Base-by-base conservation (phyloP, 64 coral and sea anemone species). In the Stichodactyla helianthus region DNA sequence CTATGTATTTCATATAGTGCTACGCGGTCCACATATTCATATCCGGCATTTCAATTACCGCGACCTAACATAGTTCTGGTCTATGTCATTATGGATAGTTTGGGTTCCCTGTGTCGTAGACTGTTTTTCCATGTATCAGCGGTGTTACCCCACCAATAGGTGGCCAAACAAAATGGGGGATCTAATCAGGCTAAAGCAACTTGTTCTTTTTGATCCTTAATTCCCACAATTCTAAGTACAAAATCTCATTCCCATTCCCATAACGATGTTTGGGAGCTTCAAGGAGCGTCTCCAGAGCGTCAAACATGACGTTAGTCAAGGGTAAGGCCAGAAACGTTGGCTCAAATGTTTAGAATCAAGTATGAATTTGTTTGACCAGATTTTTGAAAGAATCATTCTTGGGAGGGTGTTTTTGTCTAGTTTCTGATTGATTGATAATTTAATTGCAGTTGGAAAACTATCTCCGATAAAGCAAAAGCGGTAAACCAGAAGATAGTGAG, bases 401-500 rank as follows among this genome's bases (percentile, higher is more conserved):
- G 35, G 1, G 35, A 44, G 35, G 35, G 35, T 44, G 35, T 2
- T 44, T 44, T 44, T 44, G 35, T 44, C 35, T 44, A 44, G 35
- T 44, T 44, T 44, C 35, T 44, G 35, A 58, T 15, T 58, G 14
- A 58, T 58, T 58, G 19, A 68, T 71, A 25, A 25, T 27, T 35
- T 74, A 6, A 27, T 65, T 74, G 54, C 55, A 96, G 94, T 7
- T 90, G 91, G 91, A 96, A 96, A 78, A 86, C 90, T 22, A 96
- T 96, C 67, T 87, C 94, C 5, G 94, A 96, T 63, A 96, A 96
- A 44, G 94, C 94, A 16, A 96, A 96, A 71, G 87, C 94, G 67
- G 94, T 96, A n/a, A 96, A 96, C 79, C 92, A 96, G 77, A 96
- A 92, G 50, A 93, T 96, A 64, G 91, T 79, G 19, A 86, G 94